Evolutionary conservation across 2,113 vertebrate genomes (phyloP).

Genomic region (Podilymbus podiceps): DNA sequence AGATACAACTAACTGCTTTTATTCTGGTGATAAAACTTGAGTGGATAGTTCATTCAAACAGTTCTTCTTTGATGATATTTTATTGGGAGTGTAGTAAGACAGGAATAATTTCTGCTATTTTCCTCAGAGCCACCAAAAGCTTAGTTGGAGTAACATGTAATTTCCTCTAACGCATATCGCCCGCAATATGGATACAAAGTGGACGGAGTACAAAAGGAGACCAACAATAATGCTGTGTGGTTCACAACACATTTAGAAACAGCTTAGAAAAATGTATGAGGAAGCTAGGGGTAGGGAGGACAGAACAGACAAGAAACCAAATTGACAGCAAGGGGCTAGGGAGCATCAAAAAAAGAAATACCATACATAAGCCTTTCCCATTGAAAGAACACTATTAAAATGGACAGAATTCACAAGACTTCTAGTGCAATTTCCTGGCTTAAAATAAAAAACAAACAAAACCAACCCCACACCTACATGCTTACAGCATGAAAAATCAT

Average conservation of each 20-base stretch:
- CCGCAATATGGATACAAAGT: background rate
- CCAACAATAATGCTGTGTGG: background rate
- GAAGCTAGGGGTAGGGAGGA: background rate
- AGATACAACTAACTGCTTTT: background rate
- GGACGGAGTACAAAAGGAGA: background rate
- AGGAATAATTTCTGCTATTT: background rate
- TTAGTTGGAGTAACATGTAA: background rate
- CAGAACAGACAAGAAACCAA: background rate
- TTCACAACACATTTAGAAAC: background rate
- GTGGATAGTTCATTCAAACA: background rate
- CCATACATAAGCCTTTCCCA: background rate
- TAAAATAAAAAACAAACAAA: background rate
- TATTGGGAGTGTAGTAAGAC: background rate
- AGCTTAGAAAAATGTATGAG: background rate
- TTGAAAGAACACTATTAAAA: background rate
- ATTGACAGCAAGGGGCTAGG: background rate
- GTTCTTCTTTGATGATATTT: background rate
- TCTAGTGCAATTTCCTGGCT: background rate
- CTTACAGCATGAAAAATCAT: background rate
- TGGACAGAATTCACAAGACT: background rate
- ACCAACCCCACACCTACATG: background rate
- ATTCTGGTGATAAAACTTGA: background rate
- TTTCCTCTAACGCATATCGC: background rate
- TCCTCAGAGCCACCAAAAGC: background rate
- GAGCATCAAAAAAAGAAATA: background rate